phyloP scores from a whole-genome alignment of 2,113 vertebrate species.

The Triplophysa tibetana region DNA sequence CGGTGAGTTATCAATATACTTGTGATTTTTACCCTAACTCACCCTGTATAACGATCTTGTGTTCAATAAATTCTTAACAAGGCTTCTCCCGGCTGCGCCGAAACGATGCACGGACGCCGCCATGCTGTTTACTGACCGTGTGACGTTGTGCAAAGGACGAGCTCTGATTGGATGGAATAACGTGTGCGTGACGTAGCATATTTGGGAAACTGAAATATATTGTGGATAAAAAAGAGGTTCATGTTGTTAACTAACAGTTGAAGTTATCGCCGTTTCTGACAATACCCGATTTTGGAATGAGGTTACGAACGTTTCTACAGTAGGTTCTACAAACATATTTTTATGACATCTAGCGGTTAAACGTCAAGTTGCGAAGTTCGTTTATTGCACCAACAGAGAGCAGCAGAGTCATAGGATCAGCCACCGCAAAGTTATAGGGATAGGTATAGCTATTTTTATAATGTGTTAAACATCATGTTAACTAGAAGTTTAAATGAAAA shows the following conservation, averaged over 20 bases:
- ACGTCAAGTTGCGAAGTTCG: background rate
- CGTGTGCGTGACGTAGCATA: background rate
- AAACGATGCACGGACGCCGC: conserved; percentile 66
- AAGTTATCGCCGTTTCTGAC: too few relatives aligned
- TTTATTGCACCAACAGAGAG: background rate
- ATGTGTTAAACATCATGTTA: too few relatives aligned
- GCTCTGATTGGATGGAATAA: conserved; percentile 1
- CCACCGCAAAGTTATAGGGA: too few relatives aligned
- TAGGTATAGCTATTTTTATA: too few relatives aligned
- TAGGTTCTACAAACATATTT: too few relatives aligned
- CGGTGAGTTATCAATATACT: background rate
- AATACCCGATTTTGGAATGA: too few relatives aligned
- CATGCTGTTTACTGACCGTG: conserved; percentile 65
- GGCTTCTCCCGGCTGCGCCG: conserved; percentile 55
- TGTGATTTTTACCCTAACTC: conserved; percentile 19
- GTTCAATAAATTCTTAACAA: conserved; percentile 63
- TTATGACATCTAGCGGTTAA: too few relatives aligned
- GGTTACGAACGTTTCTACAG: too few relatives aligned
- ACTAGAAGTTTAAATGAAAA: too few relatives aligned
- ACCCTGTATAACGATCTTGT: conserved; percentile 54
- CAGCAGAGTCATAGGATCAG: background rate
- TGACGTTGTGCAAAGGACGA: background rate
- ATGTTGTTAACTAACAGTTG: too few relatives aligned
- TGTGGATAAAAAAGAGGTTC: background rate
- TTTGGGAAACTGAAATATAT: background rate